A percentile compares a stretch with the other conserved stretches of the same genome.
These are phyloP conservation scores for Danio choprae DNA, from an alignment of 2,797 vertebrate genomes.

Conservation along the genomic window DNA sequence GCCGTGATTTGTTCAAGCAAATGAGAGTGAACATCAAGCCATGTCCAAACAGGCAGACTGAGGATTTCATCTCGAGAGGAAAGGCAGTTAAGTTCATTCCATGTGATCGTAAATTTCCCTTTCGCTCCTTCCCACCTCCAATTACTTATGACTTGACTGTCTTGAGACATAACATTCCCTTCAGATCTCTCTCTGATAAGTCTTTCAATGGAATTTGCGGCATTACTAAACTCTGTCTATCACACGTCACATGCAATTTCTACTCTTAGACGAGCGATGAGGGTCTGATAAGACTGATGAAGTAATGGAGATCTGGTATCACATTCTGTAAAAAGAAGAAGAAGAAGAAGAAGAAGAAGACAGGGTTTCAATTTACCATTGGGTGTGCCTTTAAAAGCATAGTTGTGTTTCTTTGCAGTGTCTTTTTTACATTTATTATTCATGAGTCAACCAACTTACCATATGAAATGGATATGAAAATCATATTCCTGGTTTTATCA, in stretches of 20 bases:
- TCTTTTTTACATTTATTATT: not conserved
- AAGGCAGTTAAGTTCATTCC: slow-evolving; percentile 23
- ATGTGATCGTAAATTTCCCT: slow-evolving; percentile 23
- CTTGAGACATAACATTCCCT: slow-evolving; percentile 33
- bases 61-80: not conserved
- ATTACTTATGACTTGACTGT: slow-evolving; percentile 23
- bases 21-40: slow-evolving; percentile 3
- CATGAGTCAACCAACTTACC: not conserved
- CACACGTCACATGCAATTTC: slow-evolving; percentile 13
- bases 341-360: not conserved
- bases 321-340: not conserved
- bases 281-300: slow-evolving; percentile 17
- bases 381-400: slow-evolving; percentile 5
- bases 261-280: not conserved
- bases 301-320: not conserved
- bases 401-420: not conserved
- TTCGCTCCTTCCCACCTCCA: slow-evolving; percentile 7
- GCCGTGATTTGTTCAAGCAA: slow-evolving; percentile 8
- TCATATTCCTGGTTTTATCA: not conserved
- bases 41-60: not conserved
- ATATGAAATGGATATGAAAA: not conserved
- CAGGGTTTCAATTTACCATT: not conserved
- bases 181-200: slow-evolving; percentile 38
- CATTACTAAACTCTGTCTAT: not conserved
- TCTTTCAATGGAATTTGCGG: slow-evolving; percentile 19